A percentile compares a stretch with the other conserved stretches of the same genome.
These are phyloP conservation scores for Protobothrops mucrosquamatus DNA, from an alignment of 2,113 vertebrate genomes.

Conservation along the genomic window DNA sequence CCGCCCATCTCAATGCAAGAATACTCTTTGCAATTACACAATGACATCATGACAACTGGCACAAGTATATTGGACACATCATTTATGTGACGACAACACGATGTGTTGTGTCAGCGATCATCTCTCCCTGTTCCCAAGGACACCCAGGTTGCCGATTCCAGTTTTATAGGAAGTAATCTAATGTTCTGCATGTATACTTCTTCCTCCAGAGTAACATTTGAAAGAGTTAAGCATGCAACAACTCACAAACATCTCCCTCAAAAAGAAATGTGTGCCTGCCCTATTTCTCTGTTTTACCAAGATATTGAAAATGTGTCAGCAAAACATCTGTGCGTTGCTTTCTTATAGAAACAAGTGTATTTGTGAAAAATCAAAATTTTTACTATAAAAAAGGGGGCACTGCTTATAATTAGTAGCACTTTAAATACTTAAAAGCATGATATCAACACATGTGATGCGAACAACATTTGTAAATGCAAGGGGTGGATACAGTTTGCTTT, in stretches of 20 bases:
- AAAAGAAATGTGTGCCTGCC: neutral
- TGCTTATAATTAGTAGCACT: neutral
- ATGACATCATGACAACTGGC: neutral
- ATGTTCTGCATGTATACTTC: neutral
- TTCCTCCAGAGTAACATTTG: neutral
- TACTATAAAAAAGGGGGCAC: neutral
- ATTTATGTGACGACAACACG: too few species aligned
- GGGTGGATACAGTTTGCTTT: slow-evolving; percentile 3
- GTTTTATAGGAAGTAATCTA: neutral
- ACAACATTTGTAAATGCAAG: slow-evolving; percentile 36
- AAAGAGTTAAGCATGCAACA: neutral
- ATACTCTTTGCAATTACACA: neutral
- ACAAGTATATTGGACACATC: neutral
- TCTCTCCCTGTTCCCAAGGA: too few species aligned
- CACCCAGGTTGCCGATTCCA: neutral
- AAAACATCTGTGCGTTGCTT: neutral
- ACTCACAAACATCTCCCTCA: neutral
- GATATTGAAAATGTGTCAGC: neutral
- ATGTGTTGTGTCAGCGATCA: too few species aligned
- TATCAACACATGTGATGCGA: slow-evolving; percentile 41
- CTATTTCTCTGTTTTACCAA: neutral
- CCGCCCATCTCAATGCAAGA: neutral
- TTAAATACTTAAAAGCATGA: neutral
- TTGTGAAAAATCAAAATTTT: neutral
- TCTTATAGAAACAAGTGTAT: neutral